Conservation (phyloP, 2,888 invertebrate genomes). For the Tetranychus truncatus region DNA sequence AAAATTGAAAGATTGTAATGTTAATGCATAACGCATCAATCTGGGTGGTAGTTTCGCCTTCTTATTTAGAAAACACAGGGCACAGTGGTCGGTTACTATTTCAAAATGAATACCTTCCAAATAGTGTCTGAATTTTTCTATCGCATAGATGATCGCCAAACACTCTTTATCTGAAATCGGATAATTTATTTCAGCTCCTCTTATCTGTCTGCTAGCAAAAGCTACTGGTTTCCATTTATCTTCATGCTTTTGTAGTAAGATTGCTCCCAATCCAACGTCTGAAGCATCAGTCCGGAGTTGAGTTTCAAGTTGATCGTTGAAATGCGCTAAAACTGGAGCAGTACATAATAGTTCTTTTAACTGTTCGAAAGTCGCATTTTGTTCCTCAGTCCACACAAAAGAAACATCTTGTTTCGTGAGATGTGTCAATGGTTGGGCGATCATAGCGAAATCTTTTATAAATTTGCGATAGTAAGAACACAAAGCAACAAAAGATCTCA, state of each 20-base stretch:
- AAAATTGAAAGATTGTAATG: too few species aligned
- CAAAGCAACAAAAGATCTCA: slow-evolving; percentile 25
- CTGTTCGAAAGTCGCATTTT: too few species aligned
- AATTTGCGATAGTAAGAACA: slow-evolving; percentile 25
- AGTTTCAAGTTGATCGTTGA: slow-evolving; percentile 10
- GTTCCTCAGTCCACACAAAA: too few species aligned
- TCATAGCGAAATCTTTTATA: slow-evolving; percentile 21
- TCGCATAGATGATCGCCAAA: slow-evolving; percentile 31
- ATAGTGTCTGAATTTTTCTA: slow-evolving; percentile 10
- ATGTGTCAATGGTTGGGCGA: slow-evolving; percentile 23
- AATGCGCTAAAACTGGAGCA: too few species aligned
- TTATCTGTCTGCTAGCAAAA: slow-evolving; percentile 30
- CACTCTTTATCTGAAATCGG: slow-evolving; percentile 33
- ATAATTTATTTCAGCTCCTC: slow-evolving; percentile 30
- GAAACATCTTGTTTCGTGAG: slow-evolving; percentile 22
- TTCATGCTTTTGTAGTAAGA: slow-evolving; percentile 17
- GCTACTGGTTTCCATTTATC: slow-evolving; percentile 25
- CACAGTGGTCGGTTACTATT: slow-evolving; percentile 5
- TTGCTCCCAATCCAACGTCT: slow-evolving; percentile 18
- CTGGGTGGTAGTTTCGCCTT: too few species aligned
- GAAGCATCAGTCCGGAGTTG: slow-evolving; percentile 20
- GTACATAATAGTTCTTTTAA: too few species aligned
- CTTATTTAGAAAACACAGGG: background rate
- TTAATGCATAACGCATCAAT: too few species aligned
- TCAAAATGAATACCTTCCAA: background rate